These are phyloP conservation scores for Hippocampus abdominalis DNA, from an alignment of 2,113 vertebrate genomes.

Conservation along the genomic window DNA sequence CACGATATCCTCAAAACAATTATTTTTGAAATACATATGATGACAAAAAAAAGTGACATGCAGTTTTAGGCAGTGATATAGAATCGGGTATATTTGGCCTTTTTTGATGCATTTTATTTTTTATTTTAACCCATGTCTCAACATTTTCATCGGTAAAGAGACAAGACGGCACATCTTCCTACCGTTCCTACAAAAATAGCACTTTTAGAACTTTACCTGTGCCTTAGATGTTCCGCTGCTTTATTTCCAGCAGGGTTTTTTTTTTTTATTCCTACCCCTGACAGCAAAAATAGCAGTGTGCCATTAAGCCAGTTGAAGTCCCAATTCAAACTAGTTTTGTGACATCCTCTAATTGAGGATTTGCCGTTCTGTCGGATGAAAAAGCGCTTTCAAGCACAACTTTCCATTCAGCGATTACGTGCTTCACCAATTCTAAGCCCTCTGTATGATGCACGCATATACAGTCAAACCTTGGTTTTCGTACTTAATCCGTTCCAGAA, in stretches of 20 bases:
- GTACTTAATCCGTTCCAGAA: no score
- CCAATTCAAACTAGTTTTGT: conserved; percentile 68
- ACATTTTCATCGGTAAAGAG: conserved; percentile 27
- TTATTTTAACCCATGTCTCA: conserved; percentile 7
- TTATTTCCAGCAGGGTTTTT: conserved; percentile 64
- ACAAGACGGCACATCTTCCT: conserved; percentile 36
- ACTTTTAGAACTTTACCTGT: conserved; percentile 42
- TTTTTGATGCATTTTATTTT: no score
- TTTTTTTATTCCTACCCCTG: conserved; percentile 25
- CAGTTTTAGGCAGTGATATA: neutral
- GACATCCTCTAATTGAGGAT: conserved; percentile 72
- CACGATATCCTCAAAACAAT: no score
- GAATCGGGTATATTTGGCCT: neutral
- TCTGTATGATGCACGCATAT: conserved; percentile 57
- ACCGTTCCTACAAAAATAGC: conserved; percentile 19
- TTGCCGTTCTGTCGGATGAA: conserved; percentile 58
- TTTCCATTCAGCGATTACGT: conserved; percentile 71
- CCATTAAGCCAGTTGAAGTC: conserved; percentile 70
- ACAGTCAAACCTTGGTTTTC: no score
- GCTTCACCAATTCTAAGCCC: conserved; percentile 69
- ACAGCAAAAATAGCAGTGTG: conserved; percentile 47
- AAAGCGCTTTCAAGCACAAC: conserved; percentile 70
- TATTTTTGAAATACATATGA: no score
- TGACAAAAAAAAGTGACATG: no score
- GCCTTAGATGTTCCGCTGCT: conserved; percentile 57